Evolutionary conservation across 2,797 vertebrate species (phyloP), one percentile per base, ranked within the genome.

Genomic region (Gephyroberyx darwinii): DNA sequence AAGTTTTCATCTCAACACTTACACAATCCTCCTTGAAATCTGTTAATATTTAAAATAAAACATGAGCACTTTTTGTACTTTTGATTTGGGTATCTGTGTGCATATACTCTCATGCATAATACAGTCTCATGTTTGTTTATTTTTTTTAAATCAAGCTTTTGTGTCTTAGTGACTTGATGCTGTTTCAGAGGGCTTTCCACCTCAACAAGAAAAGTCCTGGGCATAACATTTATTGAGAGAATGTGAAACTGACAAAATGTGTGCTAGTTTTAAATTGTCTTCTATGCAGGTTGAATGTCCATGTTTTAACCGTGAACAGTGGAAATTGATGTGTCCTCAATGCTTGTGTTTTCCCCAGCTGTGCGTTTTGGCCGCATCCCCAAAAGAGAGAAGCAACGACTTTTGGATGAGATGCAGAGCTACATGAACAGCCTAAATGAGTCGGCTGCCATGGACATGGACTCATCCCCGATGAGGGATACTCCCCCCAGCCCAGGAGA

Each of bases 311-410:
- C 39, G 7, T 26, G 41, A 47, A 26, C 26, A 2, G 41, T 66
- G 9, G 5, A 53, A 3, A 16, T 43, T 84, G 1, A 87, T 60
- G 14, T 45, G n/a, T 76, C 50, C 20, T 48, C 8, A 1, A n/a
- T 76, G 12, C 7, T 63, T 53, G n/a, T 37, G 56, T 76, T 54
- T 53, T 50, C 62, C 48, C 19, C 54, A 92, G 90, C 90, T 75
- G 90, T 92, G 50, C 89, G 90, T 51, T 92, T 92, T 14, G 90
- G 90, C 12, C 90, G 90, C 16, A 92, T 92, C 81, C 90, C 90
- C 10, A 92, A 92, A 57, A 84, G 90, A 30, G 90, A 92, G 78
- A 92, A 92, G 65, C 90, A 91, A 68, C 80, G 90, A 37, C 84
- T 92, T 7, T 41, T 92, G 82, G 90, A 92, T 4, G 90, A 92